Evolutionary conservation across 2,113 vertebrate genomes (phyloP).

Genomic region (Dinomys branickii): DNA sequence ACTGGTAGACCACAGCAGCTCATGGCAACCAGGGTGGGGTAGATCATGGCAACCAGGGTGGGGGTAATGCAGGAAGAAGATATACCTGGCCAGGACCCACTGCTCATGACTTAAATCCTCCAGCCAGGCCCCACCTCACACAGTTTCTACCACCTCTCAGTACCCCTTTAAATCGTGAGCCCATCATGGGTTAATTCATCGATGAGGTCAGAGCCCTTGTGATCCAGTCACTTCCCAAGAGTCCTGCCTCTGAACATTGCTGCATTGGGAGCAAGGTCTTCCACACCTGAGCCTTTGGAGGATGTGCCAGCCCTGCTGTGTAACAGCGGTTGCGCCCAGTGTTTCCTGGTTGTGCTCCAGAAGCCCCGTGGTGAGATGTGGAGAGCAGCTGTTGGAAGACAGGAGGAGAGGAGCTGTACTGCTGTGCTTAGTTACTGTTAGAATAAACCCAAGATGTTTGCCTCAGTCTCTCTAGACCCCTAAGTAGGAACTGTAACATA

Average conservation of each 20-base stretch:
- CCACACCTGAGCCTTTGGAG: not conserved
- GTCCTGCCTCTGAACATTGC: not conserved
- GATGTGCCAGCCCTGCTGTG: not conserved
- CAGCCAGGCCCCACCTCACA: not conserved
- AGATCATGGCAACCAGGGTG: too few species aligned
- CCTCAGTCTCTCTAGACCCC: not conserved
- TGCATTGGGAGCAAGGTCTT: not conserved
- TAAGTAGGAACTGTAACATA: not conserved
- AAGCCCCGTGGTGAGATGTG: not conserved
- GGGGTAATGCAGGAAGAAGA: not conserved
- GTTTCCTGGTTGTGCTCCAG: not conserved
- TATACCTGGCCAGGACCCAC: not conserved
- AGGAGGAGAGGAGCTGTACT: not conserved
- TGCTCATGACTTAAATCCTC: not conserved
- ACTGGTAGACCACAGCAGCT: not conserved
- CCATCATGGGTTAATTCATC: not conserved
- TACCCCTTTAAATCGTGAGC: not conserved
- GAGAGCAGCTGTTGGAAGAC: not conserved
- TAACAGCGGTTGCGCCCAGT: not conserved
- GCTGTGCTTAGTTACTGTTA: not conserved
- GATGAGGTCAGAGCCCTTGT: not conserved
- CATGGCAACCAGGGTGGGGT: not conserved
- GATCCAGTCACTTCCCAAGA: not conserved
- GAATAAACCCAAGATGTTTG: not conserved
- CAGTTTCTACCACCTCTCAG: not conserved